phyloP scores from a whole-genome alignment of 2,888 invertebrate species.

The Dryadula phaetusa region DNA sequence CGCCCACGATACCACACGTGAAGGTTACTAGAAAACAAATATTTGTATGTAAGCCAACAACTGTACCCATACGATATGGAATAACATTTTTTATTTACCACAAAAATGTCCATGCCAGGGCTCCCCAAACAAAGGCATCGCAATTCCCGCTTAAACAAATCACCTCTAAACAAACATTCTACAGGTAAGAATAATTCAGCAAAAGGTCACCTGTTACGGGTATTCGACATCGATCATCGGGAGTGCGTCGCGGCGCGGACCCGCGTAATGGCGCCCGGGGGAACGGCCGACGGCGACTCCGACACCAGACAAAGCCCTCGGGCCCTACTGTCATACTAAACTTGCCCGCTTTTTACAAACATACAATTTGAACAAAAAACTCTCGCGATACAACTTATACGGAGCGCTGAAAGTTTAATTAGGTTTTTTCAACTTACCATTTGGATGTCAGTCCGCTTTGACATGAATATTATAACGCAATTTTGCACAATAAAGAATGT shows the following conservation, averaged over 20 bases:
- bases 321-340: constrained; percentile 70
- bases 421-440: constrained; percentile 66
- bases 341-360: constrained; percentile 64
- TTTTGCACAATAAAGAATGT: constrained; percentile 76
- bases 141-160: constrained; percentile 78
- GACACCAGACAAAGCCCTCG: constrained; percentile 71
- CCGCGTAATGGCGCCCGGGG: constrained; percentile 78
- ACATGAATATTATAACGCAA: constrained; percentile 80
- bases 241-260: constrained; percentile 77
- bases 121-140: constrained; percentile 63
- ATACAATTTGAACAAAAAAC: constrained; percentile 62
- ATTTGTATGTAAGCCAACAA: neutral
- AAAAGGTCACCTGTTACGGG: constrained; percentile 83
- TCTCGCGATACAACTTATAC: constrained; percentile 55
- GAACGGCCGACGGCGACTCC: constrained; percentile 63
- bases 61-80: constrained; percentile 10
- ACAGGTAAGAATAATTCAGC: constrained; percentile 81
- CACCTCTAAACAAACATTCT: constrained; percentile 81
- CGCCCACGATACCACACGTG: neutral
- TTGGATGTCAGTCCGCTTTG: constrained; percentile 57
- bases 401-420: constrained; percentile 69
- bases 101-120: constrained; percentile 55
- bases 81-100: constrained; percentile 56
- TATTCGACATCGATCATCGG: constrained; percentile 83
- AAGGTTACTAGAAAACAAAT: constrained; percentile 7